Evolutionary conservation across 2,113 vertebrate genomes (phyloP), one percentile per base, ranked within the genome.

Genomic region (Hemicordylus capensis): DNA sequence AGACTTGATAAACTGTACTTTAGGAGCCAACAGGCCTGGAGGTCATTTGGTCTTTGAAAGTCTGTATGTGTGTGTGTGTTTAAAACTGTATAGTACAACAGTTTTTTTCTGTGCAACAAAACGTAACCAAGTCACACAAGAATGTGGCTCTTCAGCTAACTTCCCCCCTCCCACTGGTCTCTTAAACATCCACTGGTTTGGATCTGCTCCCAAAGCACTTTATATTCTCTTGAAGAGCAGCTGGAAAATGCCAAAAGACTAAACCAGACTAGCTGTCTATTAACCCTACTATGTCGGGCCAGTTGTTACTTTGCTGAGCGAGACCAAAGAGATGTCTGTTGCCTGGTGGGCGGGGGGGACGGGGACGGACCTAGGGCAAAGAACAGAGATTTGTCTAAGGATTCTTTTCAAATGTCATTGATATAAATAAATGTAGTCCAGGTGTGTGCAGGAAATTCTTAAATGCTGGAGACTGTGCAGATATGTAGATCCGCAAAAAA

Each of bases 101-200:
- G 7, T 85, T 85, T 92, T 87, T 72, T 87, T 90, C 94, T 91
- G 92, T 85, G 86, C 66, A 87, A 93, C 88, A 91, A 92, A 96
- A 96, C 94, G 95, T 92, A 96, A 96, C 22, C 17, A 94, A 96
- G 93, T 95, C 94, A 90, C 90, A 90, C 63, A 95, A 96, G 93
- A 96, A 95, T 85, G 92, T 80, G 92, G 89, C 92, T 95, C 91
- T 92, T 93, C 87, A 89, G 92, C 88, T 94, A 88, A 83, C 54
- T 75, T 92, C 34, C 9, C 9, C 15, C 51, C 61, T 34, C 75
- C 74, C 67, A 34, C 37, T 31, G 10, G 34, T 46, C 37, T 91
- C 90, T 95, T 94, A 95, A 95, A 96, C 87, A 95, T 95, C 90
- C 95, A 94, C 94, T 95, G 93, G 92, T 94, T 95, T 96, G 96